Percentiles rank a stretch among this genome's conserved stretches.
phyloP scores from a whole-genome alignment of 1,140 invertebrate species.

The Cardiocondyla obscurior region DNA sequence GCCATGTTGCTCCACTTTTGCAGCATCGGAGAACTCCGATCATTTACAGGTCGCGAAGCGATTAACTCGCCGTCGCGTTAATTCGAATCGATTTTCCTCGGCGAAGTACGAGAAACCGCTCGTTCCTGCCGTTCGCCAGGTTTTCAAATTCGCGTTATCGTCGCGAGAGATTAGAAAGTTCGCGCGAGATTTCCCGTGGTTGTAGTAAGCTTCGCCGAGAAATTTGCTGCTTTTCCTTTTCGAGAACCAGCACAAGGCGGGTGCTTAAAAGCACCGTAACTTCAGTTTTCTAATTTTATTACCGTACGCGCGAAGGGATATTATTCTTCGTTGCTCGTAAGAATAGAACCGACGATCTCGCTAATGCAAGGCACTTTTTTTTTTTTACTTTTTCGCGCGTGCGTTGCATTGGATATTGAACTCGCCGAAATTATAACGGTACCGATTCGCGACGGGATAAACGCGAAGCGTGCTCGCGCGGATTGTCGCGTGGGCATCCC shows the following conservation, averaged over 20 bases:
- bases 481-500: conserved; percentile 3
- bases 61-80: neutral
- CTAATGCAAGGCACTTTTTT: neutral
- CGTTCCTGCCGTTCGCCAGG: neutral
- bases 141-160: neutral
- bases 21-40: conserved; percentile 17
- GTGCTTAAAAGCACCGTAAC: neutral
- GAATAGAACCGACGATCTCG: neutral
- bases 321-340: conserved; percentile 27
- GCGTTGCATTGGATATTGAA: conserved; percentile 11
- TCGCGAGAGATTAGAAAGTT: neutral
- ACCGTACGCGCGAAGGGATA: neutral
- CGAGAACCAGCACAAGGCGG: neutral
- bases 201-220: neutral
- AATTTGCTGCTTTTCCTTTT: too few species aligned
- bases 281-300: neutral
- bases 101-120: neutral
- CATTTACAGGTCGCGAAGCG: neutral
- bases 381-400: neutral
- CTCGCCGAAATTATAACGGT: conserved; percentile 43
- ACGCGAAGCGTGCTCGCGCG: too few species aligned
- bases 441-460: neutral
- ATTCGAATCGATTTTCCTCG: neutral
- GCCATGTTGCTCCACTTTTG: conserved; percentile 45
- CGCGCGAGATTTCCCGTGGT: neutral